Evolutionary conservation across 2,888 invertebrate species (phyloP), one percentile per base, ranked within the genome.

Genomic region (Scaptomyza tumidula): DNA sequence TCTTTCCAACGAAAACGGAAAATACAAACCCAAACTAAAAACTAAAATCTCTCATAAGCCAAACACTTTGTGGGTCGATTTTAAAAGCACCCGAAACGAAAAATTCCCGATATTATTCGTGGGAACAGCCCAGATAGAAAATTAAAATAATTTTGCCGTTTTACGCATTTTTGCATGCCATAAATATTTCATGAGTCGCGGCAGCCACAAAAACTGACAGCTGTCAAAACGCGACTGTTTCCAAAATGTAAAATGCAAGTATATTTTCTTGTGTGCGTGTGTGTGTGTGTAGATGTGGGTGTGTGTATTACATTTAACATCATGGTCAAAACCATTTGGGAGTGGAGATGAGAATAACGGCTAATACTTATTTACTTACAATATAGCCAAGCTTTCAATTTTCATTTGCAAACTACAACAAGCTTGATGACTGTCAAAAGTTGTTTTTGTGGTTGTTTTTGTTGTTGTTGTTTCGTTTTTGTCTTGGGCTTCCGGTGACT

Each of bases 141-240:
- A 68, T 78, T 78, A 73, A 68, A 75, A 74, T 78, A 58, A 78
- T 78, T 39, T 75, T 60, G 60, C 71, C 71, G 70, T 58, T 78
- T 78, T 71, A 63, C 77, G 69, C 67, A 68, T 69, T 77, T 77
- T 79, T 79, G 71, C 78, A 65, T 64, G 75, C 56, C 81, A 89
- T 87, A 78, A 86, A 89, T 86, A 86, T 85, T 86, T 82, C 75
- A 86, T 84, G 82, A 82, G 79, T 43, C 78, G 72, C 59, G 41
- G 16, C 85, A 69, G 78, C 76, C 80, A 54, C 76, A 75, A 78
- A 80, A 83, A 80, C 80, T 83, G 86, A 85, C 85, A 86, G 85
- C 85, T 86, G 85, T 86, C 85, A 86, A 84, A 86, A 86, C 79
- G 84, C 75, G 78, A 71, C 73, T 71, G 76, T 76, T 78, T 27